Conservation (phyloP, 2,888 invertebrate genomes). For the Bruchidius siliquastri region DNA sequence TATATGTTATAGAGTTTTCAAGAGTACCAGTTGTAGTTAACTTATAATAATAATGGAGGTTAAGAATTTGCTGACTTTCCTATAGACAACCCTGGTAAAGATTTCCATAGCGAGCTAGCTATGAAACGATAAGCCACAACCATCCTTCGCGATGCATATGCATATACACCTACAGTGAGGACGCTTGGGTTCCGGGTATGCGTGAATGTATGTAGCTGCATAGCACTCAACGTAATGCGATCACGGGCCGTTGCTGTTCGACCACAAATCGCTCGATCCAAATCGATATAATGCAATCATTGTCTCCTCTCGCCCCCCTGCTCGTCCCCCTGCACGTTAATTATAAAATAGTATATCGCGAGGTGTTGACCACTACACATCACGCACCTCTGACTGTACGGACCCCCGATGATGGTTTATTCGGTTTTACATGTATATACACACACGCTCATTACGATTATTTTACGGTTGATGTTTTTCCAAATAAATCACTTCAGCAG, state of each 20-base stretch:
- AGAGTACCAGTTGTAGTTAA: too few species aligned
- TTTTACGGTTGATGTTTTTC: not conserved
- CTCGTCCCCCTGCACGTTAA: slow-evolving; percentile 24
- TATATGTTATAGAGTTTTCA: too few species aligned
- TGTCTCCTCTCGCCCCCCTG: slow-evolving; percentile 13
- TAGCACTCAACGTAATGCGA: slow-evolving; percentile 37
- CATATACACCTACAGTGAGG: not conserved
- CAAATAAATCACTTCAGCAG: not conserved
- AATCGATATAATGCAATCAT: slow-evolving; percentile 45
- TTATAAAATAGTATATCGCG: not conserved
- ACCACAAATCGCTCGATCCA: slow-evolving; percentile 36
- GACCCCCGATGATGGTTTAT: not conserved
- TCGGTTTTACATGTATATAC: not conserved
- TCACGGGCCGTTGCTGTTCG: slow-evolving; percentile 25
- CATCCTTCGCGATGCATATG: not conserved
- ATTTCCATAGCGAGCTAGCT: too few species aligned
- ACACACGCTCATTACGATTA: not conserved
- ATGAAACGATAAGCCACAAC: not conserved
- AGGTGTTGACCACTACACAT: not conserved
- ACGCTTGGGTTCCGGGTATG: not conserved
- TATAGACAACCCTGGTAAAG: too few species aligned
- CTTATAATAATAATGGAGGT: too few species aligned
- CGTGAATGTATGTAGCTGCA: slow-evolving; percentile 2
- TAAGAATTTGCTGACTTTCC: too few species aligned
- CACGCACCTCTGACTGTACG: not conserved